Base-by-base conservation (phyloP, 2,113 vertebrate genomes). In the Echinops telfairi region DNA sequence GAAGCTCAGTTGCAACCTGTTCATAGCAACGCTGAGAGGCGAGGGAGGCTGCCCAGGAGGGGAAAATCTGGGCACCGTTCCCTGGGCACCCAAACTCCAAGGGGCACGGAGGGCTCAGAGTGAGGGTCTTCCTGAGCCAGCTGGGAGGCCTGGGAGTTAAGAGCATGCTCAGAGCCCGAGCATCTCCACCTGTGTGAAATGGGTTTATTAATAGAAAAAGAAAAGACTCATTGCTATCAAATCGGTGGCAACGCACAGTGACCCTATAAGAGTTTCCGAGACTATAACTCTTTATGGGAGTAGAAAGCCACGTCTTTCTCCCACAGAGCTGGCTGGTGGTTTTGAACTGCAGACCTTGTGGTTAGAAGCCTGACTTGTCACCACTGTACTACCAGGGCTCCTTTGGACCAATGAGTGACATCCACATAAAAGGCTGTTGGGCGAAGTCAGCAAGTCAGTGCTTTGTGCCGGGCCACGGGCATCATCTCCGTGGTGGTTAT, bases 111-210 rank as follows among this genome's bases (percentile, higher is more conserved):
- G 62, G 86, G 15, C n/a, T 36, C 6, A 0, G 78, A 4, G 7
- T 2, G 7, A 29, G 36, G 0, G 17, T 58, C 75, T 57, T 31
- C 31, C 22, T 3, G 17, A 47, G 31, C 60, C 57, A 23, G 27
- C 47, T 15, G 53, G 23, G 40, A 57, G 20, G 23, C 20, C 0
- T 11, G 7, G 0, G 0, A 57, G 66, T 4, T 2, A n/a, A 17
- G 31, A 78, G 16, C 19, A 0, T 22, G 60, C 23, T 36, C 70
- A 1, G 3, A 29, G n/a, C 53, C 57, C 20, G 64, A 8, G 73
- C 85, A 78, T 78, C 88, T 92, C 82, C 87, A 25, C 70, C 22
- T 90, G 79, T 90, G 79, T 27, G 33, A 83, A 96, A 95, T 71
- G 86, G 88, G 75, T 64, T 70, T 4, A n/a, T 10, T 20, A 38